These are phyloP conservation scores for Macrotrachela quadricornifera DNA, from an alignment of 1,140 invertebrate species.

Conservation along the genomic window DNA sequence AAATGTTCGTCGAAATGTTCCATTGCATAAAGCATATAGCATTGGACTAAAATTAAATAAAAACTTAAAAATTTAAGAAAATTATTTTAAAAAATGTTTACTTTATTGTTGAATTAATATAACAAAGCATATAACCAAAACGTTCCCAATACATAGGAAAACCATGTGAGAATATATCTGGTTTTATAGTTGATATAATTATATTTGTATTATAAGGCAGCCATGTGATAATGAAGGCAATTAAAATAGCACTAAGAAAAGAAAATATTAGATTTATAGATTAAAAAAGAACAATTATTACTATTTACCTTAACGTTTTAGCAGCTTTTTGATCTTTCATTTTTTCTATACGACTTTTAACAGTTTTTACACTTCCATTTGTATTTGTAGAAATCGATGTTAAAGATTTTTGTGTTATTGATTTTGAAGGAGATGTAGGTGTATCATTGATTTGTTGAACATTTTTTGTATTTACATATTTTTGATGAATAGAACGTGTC, in stretches of 20 bases:
- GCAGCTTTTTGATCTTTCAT: constrained; percentile 94
- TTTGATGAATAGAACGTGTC: constrained; percentile 17
- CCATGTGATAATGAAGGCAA: constrained; percentile 97
- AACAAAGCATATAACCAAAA: not conserved
- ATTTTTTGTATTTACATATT: not conserved
- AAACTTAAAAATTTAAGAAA: no score
- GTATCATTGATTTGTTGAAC: no score
- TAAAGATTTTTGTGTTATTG: constrained; percentile 16
- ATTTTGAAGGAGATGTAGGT: constrained; percentile 1
- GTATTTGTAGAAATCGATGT: constrained; percentile 16
- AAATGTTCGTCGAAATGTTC: constrained; percentile 82
- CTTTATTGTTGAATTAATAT: no score
- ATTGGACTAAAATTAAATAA: constrained; percentile 30
- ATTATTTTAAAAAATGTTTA: no score
- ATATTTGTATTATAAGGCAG: constrained; percentile 77
- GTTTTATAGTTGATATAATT: constrained; percentile 33
- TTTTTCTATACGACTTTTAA: constrained; percentile 53
- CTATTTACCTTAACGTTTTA: constrained; percentile 52
- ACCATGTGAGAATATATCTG: constrained; percentile 28
- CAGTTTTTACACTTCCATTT: constrained; percentile 13
- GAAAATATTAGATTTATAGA: no score
- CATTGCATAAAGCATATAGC: constrained; percentile 91
- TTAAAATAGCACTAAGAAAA: constrained; percentile 49
- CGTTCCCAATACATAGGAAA: not conserved
- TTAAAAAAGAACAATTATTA: constrained; percentile 17